These are phyloP conservation scores for Fukomys damarensis DNA, from an alignment of 2,113 vertebrate species.

Conservation along the genomic window DNA sequence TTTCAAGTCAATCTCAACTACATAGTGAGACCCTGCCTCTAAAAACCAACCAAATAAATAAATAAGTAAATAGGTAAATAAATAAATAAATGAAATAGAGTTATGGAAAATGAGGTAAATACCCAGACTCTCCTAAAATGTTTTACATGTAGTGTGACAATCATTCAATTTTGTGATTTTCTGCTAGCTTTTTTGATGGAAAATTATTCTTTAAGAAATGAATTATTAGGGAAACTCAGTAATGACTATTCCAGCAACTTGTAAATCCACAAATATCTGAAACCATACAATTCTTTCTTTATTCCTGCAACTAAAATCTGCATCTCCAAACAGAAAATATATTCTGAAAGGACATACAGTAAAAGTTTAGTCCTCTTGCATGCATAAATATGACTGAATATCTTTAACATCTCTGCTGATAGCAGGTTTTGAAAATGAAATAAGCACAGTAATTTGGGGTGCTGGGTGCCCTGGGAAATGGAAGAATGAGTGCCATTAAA, in stretches of 20 bases:
- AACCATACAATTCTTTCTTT: neutral
- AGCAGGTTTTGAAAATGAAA: neutral
- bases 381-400: neutral
- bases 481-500: neutral
- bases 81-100: neutral
- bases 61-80: no score
- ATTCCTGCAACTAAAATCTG: neutral
- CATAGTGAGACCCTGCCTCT: no score
- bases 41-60: no score
- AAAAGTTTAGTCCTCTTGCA: neutral
- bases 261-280: neutral
- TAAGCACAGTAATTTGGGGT: neutral
- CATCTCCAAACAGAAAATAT: neutral
- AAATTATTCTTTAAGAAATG: neutral
- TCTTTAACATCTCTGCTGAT: neutral
- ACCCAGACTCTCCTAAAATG: neutral
- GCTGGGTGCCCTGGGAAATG: neutral
- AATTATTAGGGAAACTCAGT: neutral
- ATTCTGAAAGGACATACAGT: neutral
- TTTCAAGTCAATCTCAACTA: no score
- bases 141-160: neutral
- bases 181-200: neutral
- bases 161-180: neutral
- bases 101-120: neutral
- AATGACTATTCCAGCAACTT: neutral